Conservation (phyloP, 35 echinoderm and acorn worm genomes). For the Ptychodera flava region DNA sequence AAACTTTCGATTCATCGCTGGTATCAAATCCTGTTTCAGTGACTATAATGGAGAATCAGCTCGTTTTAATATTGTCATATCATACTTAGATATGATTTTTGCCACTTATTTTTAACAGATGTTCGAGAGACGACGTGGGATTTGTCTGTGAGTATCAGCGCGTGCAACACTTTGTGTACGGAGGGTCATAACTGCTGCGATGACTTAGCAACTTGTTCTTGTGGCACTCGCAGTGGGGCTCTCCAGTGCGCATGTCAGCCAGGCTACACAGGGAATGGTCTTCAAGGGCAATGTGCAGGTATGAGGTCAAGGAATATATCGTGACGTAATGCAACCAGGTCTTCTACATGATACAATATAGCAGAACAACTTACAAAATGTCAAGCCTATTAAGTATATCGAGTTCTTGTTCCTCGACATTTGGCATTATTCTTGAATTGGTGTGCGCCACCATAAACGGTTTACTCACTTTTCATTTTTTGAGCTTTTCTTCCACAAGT, state of each 20-base stretch:
- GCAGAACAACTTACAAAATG: too few species aligned
- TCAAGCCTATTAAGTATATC: too few species aligned
- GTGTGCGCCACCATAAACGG: too few species aligned
- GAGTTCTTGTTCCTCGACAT: too few species aligned
- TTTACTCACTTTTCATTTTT: too few species aligned
- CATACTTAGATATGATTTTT: background rate
- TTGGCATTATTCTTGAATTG: too few species aligned
- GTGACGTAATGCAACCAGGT: too few species aligned
- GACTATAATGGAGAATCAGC: background rate
- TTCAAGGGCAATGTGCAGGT: slow-evolving; percentile 20
- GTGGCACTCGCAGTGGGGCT: slow-evolving; percentile 46
- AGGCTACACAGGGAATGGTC: slow-evolving; percentile 40
- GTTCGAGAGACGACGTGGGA: slow-evolving; percentile 20
- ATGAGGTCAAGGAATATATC: background rate
- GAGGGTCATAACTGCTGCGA: slow-evolving; percentile 33
- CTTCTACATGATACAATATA: too few species aligned
- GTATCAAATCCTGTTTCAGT: background rate
- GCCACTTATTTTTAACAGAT: background rate
- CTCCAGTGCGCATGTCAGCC: slow-evolving; percentile 39
- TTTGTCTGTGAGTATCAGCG: background rate
- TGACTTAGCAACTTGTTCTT: slow-evolving; percentile 35
- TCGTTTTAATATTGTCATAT: background rate
- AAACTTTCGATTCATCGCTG: background rate
- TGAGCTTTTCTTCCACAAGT: too few species aligned
- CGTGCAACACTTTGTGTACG: slow-evolving; percentile 28